These are phyloP conservation scores for Neelides folsomi DNA, from an alignment of 2,888 invertebrate species.

Conservation along the genomic window DNA sequence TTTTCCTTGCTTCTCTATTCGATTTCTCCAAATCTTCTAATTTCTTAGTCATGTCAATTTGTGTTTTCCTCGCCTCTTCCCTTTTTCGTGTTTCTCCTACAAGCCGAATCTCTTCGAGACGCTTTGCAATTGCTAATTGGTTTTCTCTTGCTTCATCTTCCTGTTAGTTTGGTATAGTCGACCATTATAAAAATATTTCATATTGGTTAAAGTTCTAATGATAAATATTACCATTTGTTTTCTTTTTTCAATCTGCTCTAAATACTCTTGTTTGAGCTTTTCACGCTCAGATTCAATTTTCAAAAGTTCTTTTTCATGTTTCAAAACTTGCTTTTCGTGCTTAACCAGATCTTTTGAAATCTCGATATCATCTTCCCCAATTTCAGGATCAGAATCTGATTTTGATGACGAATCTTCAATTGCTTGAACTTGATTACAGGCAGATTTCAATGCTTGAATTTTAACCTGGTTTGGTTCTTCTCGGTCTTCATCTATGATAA, in stretches of 20 bases:
- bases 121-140: conserved; percentile 21
- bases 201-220: not conserved
- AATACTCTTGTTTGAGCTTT: conserved; percentile 24
- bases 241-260: conserved; percentile 25
- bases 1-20: not conserved
- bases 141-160: conserved; percentile 24
- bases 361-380: too few species aligned
- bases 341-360: too few species aligned
- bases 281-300: conserved; percentile 30
- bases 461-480: too few species aligned
- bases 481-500: too few species aligned
- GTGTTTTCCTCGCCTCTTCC: conserved; percentile 22
- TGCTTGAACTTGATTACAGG: too few species aligned
- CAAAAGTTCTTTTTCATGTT: too few species aligned
- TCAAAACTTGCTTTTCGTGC: too few species aligned
- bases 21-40: too few species aligned
- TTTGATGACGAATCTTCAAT: too few species aligned
- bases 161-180: conserved; percentile 9
- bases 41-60: conserved; percentile 6
- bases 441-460: too few species aligned
- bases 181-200: too few species aligned
- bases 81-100: conserved; percentile 25
- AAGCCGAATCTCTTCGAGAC: conserved; percentile 28
- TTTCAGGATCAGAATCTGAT: too few species aligned
- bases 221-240: conserved; percentile 19